Conservation (phyloP, 1,140 invertebrate species). For the Drosophila sp. region DNA sequence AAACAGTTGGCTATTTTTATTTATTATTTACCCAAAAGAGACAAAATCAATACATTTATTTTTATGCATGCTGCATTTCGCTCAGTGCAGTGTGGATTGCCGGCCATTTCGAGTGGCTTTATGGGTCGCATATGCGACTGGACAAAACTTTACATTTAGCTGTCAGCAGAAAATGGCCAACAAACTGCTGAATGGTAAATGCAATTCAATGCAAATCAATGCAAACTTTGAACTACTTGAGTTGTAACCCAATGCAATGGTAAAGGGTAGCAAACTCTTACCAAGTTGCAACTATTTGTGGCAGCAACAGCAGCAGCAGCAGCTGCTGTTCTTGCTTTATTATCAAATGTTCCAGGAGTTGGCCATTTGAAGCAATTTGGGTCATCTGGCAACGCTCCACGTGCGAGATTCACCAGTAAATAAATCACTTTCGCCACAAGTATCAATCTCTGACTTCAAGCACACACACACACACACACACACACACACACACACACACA, state of each 20-base stretch:
- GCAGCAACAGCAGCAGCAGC: conserved; percentile 40
- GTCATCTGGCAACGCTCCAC: conserved; percentile 54
- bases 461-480: conserved; percentile 23
- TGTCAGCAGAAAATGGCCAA: conserved; percentile 52
- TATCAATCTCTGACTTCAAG: conserved; percentile 76
- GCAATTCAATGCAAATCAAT: conserved; percentile 61
- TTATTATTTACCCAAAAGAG: conserved; percentile 73
- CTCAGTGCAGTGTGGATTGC: conserved; percentile 24
- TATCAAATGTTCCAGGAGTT: conserved; percentile 78
- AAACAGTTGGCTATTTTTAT: conserved; percentile 61
- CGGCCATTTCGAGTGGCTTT: conserved; percentile 38
- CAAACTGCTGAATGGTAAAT: conserved; percentile 56
- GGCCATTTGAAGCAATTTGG: conserved; percentile 78
- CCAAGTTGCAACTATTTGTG: conserved; percentile 15
- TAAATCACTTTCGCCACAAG: conserved; percentile 81
- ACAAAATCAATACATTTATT: conserved; percentile 75
- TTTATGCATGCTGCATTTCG: conserved; percentile 38
- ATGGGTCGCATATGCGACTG: conserved; percentile 52
- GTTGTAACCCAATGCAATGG: neutral
- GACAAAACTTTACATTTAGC: conserved; percentile 61
- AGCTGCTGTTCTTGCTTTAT: too few relatives aligned
- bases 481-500: conserved; percentile 6
- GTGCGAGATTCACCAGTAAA: conserved; percentile 55
- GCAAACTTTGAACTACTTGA: conserved; percentile 31
- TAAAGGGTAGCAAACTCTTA: neutral